Evolutionary conservation across 1,140 invertebrate species (phyloP).

Genomic region (Diprion similis): DNA sequence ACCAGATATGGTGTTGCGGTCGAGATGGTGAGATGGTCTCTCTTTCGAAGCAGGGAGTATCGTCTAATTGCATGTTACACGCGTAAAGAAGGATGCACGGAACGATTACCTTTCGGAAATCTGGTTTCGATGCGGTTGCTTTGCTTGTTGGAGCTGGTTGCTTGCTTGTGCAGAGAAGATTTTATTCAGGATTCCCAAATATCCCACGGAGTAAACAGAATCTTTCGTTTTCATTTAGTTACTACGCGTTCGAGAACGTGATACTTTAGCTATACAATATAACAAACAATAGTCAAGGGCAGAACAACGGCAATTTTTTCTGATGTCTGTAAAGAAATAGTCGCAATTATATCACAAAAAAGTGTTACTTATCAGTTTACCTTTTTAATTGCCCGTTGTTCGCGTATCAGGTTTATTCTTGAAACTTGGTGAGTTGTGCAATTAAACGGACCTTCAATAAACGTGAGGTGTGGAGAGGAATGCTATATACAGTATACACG

Average conservation of each 20-base stretch:
- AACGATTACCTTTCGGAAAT: neutral
- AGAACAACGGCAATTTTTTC: too few species aligned
- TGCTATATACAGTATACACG: neutral
- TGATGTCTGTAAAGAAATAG: too few species aligned
- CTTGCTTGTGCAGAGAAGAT: too few species aligned
- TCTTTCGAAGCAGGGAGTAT: neutral
- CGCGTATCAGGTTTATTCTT: neutral
- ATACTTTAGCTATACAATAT: too few species aligned
- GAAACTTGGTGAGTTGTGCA: neutral
- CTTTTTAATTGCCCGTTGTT: neutral
- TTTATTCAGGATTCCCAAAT: too few species aligned
- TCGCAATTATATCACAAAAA: neutral
- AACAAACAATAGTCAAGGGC: too few species aligned
- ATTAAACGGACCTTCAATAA: neutral
- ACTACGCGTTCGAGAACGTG: too few species aligned
- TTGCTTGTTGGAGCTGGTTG: too few species aligned
- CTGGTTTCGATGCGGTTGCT: neutral
- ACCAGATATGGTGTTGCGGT: neutral
- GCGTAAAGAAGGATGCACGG: neutral
- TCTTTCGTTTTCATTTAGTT: too few species aligned
- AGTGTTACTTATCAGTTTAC: neutral
- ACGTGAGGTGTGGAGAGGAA: neutral
- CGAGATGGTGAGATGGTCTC: neutral
- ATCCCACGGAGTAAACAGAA: too few species aligned
- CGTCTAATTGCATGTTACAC: slow-evolving; percentile 1